These are phyloP conservation scores for Drosophila sechellia DNA, from an alignment of 1,140 invertebrate genomes.

Conservation along the genomic window DNA sequence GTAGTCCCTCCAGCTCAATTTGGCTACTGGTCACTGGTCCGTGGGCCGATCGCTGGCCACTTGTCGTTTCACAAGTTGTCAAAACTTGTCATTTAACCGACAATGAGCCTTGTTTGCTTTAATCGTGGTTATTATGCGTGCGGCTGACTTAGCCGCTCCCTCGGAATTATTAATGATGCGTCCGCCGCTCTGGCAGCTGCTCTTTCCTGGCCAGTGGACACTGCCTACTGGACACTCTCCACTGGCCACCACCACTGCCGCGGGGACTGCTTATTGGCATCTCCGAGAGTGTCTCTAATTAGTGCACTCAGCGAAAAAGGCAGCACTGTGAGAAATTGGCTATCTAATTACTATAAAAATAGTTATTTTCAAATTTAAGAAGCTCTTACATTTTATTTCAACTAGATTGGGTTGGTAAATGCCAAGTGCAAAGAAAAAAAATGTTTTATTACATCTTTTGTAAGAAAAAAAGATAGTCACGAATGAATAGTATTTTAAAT, in stretches of 20 bases:
- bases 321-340: neutral
- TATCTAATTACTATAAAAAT: neutral
- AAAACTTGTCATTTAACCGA: conserved; percentile 85
- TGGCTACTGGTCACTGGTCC: neutral
- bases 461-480: too few relatives aligned
- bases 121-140: conserved; percentile 84
- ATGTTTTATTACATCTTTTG: too few relatives aligned
- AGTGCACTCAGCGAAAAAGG: conserved; percentile 32
- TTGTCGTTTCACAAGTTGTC: conserved; percentile 84
- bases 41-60: conserved; percentile 55
- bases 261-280: conserved; percentile 20
- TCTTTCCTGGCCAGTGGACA: conserved; percentile 26
- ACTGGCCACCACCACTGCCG: neutral
- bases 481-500: too few relatives aligned
- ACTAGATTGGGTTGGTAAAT: too few relatives aligned
- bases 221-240: neutral
- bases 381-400: too few relatives aligned
- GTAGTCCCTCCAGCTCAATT: conserved; percentile 1
- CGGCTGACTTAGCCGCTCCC: conserved; percentile 54
- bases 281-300: conserved; percentile 67
- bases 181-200: conserved; percentile 68
- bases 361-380: too few relatives aligned
- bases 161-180: conserved; percentile 74
- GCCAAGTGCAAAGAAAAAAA: too few relatives aligned
- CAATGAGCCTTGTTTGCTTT: conserved; percentile 84